These are phyloP conservation scores for Ips nitidus DNA, from an alignment of 1,140 invertebrate species.

Conservation along the genomic window DNA sequence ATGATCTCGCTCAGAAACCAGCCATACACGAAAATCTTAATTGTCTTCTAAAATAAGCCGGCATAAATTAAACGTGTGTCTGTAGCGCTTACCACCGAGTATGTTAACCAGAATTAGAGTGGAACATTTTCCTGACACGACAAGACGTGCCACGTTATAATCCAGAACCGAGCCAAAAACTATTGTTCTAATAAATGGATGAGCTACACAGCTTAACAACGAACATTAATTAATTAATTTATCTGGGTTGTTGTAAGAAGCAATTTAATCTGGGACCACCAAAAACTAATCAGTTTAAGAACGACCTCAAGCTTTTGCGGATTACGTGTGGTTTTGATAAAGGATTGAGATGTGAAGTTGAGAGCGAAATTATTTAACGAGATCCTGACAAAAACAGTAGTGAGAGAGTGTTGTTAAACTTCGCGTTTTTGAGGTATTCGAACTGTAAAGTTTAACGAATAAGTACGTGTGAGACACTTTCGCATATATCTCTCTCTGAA, in stretches of 20 bases:
- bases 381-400: too few relatives aligned
- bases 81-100: neutral
- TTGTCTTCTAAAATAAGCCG: slow-evolving; percentile 2
- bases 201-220: neutral
- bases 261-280: neutral
- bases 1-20: neutral
- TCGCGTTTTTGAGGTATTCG: too few relatives aligned
- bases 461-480: too few relatives aligned
- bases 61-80: slow-evolving; percentile 6
- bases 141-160: neutral
- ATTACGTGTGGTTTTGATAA: neutral
- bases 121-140: slow-evolving; percentile 1
- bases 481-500: too few relatives aligned
- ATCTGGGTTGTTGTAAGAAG: slow-evolving; percentile 4
- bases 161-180: slow-evolving; percentile 4
- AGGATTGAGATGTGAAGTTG: too few relatives aligned
- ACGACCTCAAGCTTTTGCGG: neutral
- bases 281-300: slow-evolving; percentile 1
- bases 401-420: too few relatives aligned
- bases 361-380: too few relatives aligned
- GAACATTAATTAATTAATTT: slow-evolving; percentile 1
- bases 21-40: neutral
- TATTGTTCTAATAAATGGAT: slow-evolving; percentile 5
- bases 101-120: slow-evolving; percentile 5
- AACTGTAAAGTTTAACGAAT: too few relatives aligned